phyloP scores from a whole-genome alignment of 1,140 invertebrate species.

The Formica selysi region DNA sequence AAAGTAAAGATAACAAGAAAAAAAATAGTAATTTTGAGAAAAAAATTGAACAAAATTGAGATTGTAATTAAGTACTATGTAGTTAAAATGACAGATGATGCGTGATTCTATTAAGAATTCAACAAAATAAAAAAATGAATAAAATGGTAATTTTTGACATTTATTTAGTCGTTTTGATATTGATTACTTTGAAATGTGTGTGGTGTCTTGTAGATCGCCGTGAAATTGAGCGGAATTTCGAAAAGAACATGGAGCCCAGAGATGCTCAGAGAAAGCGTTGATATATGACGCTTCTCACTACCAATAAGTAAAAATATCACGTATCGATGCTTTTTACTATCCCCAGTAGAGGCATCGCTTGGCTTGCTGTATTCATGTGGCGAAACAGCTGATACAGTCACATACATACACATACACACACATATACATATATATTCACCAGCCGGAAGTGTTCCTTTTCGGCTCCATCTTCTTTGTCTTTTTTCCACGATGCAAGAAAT shows the following conservation, averaged over 20 bases:
- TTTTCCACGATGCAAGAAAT: conserved; percentile 1
- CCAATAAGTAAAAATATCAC: conserved; percentile 19
- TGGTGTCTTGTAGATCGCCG: neutral
- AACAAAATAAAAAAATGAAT: neutral
- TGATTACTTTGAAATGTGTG: neutral
- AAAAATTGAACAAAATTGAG: neutral
- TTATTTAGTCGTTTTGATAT: neutral
- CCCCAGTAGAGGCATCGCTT: neutral
- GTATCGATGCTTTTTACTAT: conserved; percentile 22
- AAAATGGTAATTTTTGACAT: neutral
- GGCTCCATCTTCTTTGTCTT: neutral
- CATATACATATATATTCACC: too few relatives aligned
- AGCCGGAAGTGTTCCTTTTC: neutral
- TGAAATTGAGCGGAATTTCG: conserved; percentile 2
- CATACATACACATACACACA: too few relatives aligned
- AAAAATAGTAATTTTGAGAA: neutral
- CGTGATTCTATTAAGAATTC: neutral
- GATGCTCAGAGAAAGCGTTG: conserved; percentile 21
- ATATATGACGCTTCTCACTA: neutral
- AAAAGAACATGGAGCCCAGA: conserved; percentile 4
- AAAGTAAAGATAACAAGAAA: neutral
- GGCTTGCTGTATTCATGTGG: neutral
- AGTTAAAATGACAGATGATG: neutral
- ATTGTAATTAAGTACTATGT: neutral
- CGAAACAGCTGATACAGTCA: conserved; percentile 30